Conservation (phyloP, 1,140 invertebrate species). For the Aphelinus certus region DNA sequence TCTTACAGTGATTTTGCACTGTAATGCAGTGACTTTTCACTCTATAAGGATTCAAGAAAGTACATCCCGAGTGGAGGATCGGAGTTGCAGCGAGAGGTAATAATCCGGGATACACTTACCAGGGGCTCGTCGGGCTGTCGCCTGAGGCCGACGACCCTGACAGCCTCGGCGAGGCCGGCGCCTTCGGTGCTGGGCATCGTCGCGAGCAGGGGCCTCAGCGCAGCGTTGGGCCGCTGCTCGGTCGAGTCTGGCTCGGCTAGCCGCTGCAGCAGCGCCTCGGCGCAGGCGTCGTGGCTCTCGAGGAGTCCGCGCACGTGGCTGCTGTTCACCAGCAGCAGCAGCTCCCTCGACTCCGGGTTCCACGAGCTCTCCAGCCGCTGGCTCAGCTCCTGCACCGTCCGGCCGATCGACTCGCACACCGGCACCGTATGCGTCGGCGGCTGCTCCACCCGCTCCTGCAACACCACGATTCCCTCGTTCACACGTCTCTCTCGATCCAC, state of each 20-base stretch:
- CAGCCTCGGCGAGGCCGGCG: conserved; percentile 61
- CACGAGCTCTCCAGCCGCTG: conserved; percentile 48
- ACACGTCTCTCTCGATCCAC: too few relatives aligned
- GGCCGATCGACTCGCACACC: conserved; percentile 55
- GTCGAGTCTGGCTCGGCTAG: neutral
- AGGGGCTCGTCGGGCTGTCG: conserved; percentile 90
- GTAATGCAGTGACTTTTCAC: too few relatives aligned
- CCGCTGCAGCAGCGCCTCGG: conserved; percentile 41
- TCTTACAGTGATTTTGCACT: too few relatives aligned
- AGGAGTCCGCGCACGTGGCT: conserved; percentile 65
- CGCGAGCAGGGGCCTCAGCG: conserved; percentile 13
- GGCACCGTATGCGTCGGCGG: conserved; percentile 56
- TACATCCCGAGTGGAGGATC: too few relatives aligned
- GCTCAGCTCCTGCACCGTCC: conserved; percentile 55
- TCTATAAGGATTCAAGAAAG: too few relatives aligned
- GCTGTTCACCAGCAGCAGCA: conserved; percentile 53
- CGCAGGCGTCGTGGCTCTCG: conserved; percentile 76
- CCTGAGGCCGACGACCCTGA: conserved; percentile 90
- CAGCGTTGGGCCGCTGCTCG: neutral
- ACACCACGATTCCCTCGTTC: conserved; percentile 40
- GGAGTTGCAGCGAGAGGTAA: neutral
- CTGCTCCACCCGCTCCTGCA: conserved; percentile 60
- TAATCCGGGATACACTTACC: too few relatives aligned
- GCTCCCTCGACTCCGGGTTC: conserved; percentile 52
- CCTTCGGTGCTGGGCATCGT: conserved; percentile 53